phyloP scores from a whole-genome alignment of 2,888 invertebrate species.

The Aphrophora alni region DNA sequence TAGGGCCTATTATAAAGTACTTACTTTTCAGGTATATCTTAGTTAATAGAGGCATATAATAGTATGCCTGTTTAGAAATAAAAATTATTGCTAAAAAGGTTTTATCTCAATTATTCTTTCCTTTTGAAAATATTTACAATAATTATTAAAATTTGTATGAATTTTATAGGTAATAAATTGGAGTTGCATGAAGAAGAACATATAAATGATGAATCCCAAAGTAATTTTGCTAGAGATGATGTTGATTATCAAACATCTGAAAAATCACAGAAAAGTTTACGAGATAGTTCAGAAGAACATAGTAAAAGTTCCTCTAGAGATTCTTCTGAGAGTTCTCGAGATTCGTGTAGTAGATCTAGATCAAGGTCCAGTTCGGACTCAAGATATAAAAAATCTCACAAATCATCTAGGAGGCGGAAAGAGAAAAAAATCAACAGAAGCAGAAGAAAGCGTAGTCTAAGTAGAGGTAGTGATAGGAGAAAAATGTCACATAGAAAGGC shows the following conservation, averaged over 20 bases:
- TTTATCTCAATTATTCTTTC: no score
- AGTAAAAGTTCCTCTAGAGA: slow-evolving; percentile 25
- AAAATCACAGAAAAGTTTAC: slow-evolving; percentile 2
- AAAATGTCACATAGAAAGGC: slow-evolving; percentile 21
- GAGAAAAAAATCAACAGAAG: slow-evolving; percentile 26
- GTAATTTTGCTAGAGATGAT: background rate
- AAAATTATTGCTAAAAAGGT: no score
- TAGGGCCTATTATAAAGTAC: no score
- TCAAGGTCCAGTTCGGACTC: slow-evolving; percentile 33
- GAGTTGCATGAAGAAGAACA: slow-evolving; percentile 15
- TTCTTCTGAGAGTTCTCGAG: slow-evolving; percentile 15
- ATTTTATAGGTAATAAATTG: slow-evolving; percentile 32
- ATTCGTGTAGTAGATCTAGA: slow-evolving; percentile 28
- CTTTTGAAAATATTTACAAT: no score
- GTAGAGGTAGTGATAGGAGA: slow-evolving; percentile 27
- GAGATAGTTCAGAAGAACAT: slow-evolving; percentile 20
- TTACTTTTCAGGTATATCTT: no score
- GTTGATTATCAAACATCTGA: slow-evolving; percentile 15
- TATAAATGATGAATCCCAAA: background rate
- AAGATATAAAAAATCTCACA: slow-evolving; percentile 19
- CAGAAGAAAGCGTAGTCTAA: slow-evolving; percentile 32
- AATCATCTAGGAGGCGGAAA: slow-evolving; percentile 30
- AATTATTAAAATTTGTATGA: background rate
- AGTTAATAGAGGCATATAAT: no score
- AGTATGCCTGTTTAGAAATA: no score